Evolutionary conservation across 1,140 invertebrate genomes (phyloP).

Genomic region (Ips nitidus): DNA sequence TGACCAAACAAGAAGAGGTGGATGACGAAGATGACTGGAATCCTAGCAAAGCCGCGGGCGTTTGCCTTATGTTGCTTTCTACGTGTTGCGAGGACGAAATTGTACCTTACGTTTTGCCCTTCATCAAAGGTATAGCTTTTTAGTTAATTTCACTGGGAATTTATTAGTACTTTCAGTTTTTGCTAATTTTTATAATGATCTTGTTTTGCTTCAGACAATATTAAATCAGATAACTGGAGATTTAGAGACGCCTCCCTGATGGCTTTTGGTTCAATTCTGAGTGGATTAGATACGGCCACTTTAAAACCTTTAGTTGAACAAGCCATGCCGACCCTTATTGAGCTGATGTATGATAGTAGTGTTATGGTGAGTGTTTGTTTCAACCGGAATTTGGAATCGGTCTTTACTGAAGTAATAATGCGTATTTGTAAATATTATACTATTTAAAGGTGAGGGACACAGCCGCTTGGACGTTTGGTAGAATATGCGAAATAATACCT

Average conservation of each 20-base stretch:
- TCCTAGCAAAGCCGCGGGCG: slow-evolving; percentile 97
- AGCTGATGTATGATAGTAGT: slow-evolving; percentile 88
- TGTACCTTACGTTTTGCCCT: slow-evolving; percentile 94
- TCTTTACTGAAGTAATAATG: too few relatives aligned
- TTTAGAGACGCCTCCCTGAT: slow-evolving; percentile 96
- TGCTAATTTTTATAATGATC: background rate
- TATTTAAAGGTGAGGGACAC: slow-evolving; percentile 71
- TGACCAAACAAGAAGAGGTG: slow-evolving; percentile 92
- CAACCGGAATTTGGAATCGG: too few relatives aligned
- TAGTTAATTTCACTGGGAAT: background rate
- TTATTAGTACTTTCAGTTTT: background rate
- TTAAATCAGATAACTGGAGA: slow-evolving; percentile 92
- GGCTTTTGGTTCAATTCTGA: slow-evolving; percentile 97
- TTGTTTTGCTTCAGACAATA: slow-evolving; percentile 64
- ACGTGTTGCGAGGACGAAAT: slow-evolving; percentile 97
- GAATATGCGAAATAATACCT: slow-evolving; percentile 96
- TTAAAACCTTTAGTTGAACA: slow-evolving; percentile 93
- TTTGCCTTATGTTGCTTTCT: slow-evolving; percentile 97
- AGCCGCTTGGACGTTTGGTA: slow-evolving; percentile 96
- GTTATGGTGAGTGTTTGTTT: slow-evolving; percentile 69
- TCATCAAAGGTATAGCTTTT: slow-evolving; percentile 69
- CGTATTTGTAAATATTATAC: background rate
- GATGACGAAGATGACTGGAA: slow-evolving; percentile 99
- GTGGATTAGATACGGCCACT: slow-evolving; percentile 85
- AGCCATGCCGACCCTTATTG: slow-evolving; percentile 93